These are phyloP conservation scores for Schizopygopsis pylzovi DNA, from an alignment of 2,797 vertebrate species.

Conservation along the genomic window DNA sequence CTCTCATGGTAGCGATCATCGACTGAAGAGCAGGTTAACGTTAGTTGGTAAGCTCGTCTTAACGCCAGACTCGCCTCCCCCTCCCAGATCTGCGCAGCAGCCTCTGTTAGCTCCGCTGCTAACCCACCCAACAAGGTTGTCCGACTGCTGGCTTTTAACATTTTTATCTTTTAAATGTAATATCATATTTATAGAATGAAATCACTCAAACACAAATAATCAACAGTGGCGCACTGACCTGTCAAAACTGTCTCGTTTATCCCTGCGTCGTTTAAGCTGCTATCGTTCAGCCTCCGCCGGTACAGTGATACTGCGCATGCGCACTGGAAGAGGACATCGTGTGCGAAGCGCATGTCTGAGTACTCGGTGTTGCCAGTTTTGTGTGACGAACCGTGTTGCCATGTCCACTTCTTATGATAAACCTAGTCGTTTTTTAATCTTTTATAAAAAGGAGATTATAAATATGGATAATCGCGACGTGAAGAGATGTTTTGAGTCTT, in stretches of 20 bases:
- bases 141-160: not conserved
- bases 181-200: not conserved
- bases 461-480: not conserved
- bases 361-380: slow-evolving; percentile 36
- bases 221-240: slow-evolving; percentile 68
- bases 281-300: slow-evolving; percentile 75
- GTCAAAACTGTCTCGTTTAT: slow-evolving; percentile 75
- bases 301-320: slow-evolving; percentile 76
- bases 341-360: slow-evolving; percentile 51
- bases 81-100: slow-evolving; percentile 42
- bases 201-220: not conserved
- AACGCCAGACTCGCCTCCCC: slow-evolving; percentile 11
- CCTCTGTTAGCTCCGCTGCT: slow-evolving; percentile 39
- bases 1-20: not conserved
- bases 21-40: slow-evolving; percentile 14
- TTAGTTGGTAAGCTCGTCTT: slow-evolving; percentile 24
- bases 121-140: slow-evolving; percentile 37
- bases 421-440: not conserved
- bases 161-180: not conserved
- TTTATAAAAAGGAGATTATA: not conserved
- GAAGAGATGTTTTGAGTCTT: not conserved
- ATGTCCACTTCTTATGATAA: not conserved
- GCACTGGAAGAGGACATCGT: slow-evolving; percentile 30
- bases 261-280: slow-evolving; percentile 74
- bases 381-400: slow-evolving; percentile 16